These are phyloP conservation scores for Barbus barbus DNA, from an alignment of 2,113 vertebrate genomes.

Conservation along the genomic window DNA sequence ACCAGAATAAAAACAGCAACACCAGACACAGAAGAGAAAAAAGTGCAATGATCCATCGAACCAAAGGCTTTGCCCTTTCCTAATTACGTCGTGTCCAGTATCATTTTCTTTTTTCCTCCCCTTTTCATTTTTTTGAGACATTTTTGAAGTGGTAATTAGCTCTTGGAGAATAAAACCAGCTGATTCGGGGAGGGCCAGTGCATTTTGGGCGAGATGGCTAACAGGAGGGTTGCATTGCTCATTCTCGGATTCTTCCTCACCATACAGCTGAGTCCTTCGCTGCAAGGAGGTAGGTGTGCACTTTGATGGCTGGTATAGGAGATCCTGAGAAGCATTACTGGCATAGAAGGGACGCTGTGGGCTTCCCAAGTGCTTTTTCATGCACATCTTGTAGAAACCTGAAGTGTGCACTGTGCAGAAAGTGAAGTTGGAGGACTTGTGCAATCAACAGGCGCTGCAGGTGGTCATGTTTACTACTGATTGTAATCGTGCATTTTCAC, in stretches of 20 bases:
- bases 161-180: conserved; percentile 91
- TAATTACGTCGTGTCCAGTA: conserved; percentile 82
- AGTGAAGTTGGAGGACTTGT: not conserved
- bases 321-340: not conserved
- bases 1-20: conserved; percentile 85
- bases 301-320: conserved; percentile 33
- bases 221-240: conserved; percentile 80
- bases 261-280: conserved; percentile 79
- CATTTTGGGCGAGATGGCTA: conserved; percentile 92
- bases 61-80: conserved; percentile 75
- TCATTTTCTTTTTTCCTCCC: conserved; percentile 60
- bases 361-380: not conserved
- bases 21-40: conserved; percentile 74
- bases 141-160: conserved; percentile 83
- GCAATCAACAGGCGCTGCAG: not conserved
- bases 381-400: not conserved
- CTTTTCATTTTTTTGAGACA: conserved; percentile 67
- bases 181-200: conserved; percentile 78
- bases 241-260: conserved; percentile 83
- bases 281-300: conserved; percentile 90
- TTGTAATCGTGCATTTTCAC: not conserved
- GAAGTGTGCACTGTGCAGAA: not conserved
- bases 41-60: conserved; percentile 80
- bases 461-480: not conserved
- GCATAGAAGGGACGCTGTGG: not conserved